phyloP scores from a whole-genome alignment of 2,888 invertebrate species.

The Meliscaeva auricollis region DNA sequence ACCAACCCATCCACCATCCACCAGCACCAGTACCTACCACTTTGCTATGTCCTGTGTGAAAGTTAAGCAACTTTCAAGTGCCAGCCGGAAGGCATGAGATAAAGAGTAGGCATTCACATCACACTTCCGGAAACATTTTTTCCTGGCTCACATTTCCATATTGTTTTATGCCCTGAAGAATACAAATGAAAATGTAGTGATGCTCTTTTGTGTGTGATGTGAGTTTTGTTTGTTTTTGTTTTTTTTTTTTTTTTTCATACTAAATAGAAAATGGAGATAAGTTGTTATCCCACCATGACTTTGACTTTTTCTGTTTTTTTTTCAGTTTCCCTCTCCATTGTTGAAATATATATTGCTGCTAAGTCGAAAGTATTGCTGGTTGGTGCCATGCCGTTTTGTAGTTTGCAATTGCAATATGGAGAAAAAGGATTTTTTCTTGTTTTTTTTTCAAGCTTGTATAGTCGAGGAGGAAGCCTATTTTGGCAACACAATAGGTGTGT shows the following conservation, averaged over 20 bases:
- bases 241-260: not conserved
- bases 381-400: conserved; percentile 6
- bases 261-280: conserved; percentile 2
- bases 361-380: conserved; percentile 14
- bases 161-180: conserved; percentile 20
- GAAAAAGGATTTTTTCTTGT: not conserved
- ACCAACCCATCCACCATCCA: not conserved
- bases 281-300: conserved; percentile 33
- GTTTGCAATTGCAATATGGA: conserved; percentile 19
- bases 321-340: conserved; percentile 17
- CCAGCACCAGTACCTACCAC: not conserved
- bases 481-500: conserved; percentile 26
- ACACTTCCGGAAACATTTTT: conserved; percentile 54
- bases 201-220: not conserved
- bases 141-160: conserved; percentile 41
- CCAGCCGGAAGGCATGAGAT: conserved; percentile 46
- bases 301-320: not conserved
- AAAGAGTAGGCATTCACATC: conserved; percentile 39
- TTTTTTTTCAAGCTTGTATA: not conserved
- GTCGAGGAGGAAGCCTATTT: conserved; percentile 10
- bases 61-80: conserved; percentile 40
- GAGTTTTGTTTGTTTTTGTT: not conserved
- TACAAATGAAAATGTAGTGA: not conserved
- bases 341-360: conserved; percentile 26
- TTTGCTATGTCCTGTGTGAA: conserved; percentile 10